A percentile compares a stretch with the other conserved stretches of the same genome.
phyloP scores from a whole-genome alignment of 2,888 invertebrate genomes.

The Melanophora roralis region DNA sequence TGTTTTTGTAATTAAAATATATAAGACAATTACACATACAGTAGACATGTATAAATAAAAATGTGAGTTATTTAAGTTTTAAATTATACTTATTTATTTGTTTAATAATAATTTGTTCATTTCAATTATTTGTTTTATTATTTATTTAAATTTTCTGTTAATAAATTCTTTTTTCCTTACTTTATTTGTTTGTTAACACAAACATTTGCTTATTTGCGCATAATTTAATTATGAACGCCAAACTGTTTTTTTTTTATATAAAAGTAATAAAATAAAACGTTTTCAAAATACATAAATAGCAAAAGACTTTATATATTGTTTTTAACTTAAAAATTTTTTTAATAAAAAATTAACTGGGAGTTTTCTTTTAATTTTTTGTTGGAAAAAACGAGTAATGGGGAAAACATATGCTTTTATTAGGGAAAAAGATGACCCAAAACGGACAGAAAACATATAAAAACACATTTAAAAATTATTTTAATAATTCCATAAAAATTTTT shows the following conservation, averaged over 20 bases:
- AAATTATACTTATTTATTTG: constrained; percentile 41
- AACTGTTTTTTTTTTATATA: constrained; percentile 3
- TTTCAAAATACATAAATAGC: constrained; percentile 59
- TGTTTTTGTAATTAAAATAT: constrained; percentile 31
- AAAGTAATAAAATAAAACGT: constrained; percentile 38
- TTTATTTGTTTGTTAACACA: constrained; percentile 25
- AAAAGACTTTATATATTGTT: constrained; percentile 32
- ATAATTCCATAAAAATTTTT: too few species aligned
- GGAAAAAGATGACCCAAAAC: too few species aligned
- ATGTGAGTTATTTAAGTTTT: constrained; percentile 62
- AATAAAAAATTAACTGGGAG: too few species aligned
- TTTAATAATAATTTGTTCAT: constrained; percentile 28
- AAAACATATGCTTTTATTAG: too few species aligned
- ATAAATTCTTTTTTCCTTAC: too few species aligned
- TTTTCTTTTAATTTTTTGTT: too few species aligned
- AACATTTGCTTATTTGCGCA: constrained; percentile 41
- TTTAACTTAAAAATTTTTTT: background rate
- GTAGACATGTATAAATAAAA: constrained; percentile 59
- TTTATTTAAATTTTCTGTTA: constrained; percentile 21
- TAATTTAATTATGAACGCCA: constrained; percentile 51
- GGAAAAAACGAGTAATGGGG: too few species aligned
- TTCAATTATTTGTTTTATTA: constrained; percentile 9
- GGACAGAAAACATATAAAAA: too few species aligned
- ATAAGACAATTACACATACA: constrained; percentile 55
- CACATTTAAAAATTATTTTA: too few species aligned